Base-by-base conservation (phyloP, 2,888 invertebrate genomes). In the Operophtera brumata region DNA sequence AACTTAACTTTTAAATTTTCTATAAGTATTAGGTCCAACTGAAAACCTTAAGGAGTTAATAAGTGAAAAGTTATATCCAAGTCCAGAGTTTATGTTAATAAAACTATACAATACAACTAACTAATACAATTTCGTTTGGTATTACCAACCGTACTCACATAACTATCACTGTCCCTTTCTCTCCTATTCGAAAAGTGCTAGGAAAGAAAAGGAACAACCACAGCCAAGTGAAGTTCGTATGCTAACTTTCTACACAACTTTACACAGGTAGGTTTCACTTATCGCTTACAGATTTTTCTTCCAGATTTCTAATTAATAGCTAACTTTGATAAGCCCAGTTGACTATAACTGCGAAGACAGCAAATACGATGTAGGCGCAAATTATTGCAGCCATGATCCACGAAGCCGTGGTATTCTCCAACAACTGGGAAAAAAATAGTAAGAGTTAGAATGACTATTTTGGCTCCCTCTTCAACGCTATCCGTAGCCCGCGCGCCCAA, bases 291-390 rank as follows among this genome's bases (percentile, higher is more conserved):
- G 12, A 44, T 30, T 39, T 50, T 35, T 14, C 13, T 32, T 28
- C 32, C 40, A 48, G 26, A 46, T 28, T 36, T 39, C 36, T n/a
- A n/a, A 28, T 20, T 36, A 9, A 12, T 37, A 30, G 7, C 48
- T 51, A 55, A 5, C 12, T 40, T 6, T 12, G 12, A 25, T 30
- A 51, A 1, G 20, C 9, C 47, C 56, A 51, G 32, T 30, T 51
- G 5, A 51, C 10, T 0, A 40, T 20, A 0, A 37, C 34, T 0
- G 47, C 39, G 11, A 47, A 13, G 0, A 43, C 26, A 6, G 32
- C 36, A 2, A 39, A 44, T 7, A 44, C 6, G 1, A 47, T 25
- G 47, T 56, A 56, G 25, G 47, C 26, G 10, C 39, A 34, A 1
- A 40, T 30, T 6, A 25, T 35, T 2, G 32, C 30, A n/a, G 30